Base-by-base conservation (phyloP, 2,888 invertebrate species). In the Xylota segnis region DNA sequence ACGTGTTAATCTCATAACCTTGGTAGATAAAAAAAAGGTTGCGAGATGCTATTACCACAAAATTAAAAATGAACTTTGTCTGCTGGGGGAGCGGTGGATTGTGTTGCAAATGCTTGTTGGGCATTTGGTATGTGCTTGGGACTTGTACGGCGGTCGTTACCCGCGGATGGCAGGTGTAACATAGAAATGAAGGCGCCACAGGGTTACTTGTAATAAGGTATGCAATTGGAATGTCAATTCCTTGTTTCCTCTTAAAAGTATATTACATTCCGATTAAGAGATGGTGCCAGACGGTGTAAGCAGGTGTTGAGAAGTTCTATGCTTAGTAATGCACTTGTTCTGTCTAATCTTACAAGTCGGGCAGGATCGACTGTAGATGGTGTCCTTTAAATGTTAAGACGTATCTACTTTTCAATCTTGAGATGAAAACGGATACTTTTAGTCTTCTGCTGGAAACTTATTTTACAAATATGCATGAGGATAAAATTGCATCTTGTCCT, bases 1-100 rank as follows among this genome's bases (percentile, higher is more conserved):
- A 77, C 71, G 76, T 82, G 76, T 77, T 82, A 82, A 82, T 82
- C 82, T 71, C 59, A 58, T 75, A 75, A 84, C 79, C 75, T 74
- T 52, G 43, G 29, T 27, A 68, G 70, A 65, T 75, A 50, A 66
- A 71, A 65, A 63, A 74, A 79, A 79, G 63, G 32, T 75, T 70
- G 50, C 34, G 27, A 47, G 66, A 37, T 18, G 59, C 52, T 65
- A 71, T 84, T 71, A 65, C 70, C 75, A 75, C 75, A 71, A 75
- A 75, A 84, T 79, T 75, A 75, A 83, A 78, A 75, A 78, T 70
- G 23, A 56, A 70, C 70, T 68, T 37, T 37, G 54, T 50, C n/a
- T 40, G 12, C 37, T 7, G 10, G 37, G n/a, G n/a, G 1, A 14
- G 14, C n/a, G 4, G 43, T 40, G 43, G 9, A 10, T n/a, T 29